Evolutionary conservation across 2,888 invertebrate species (phyloP), one percentile per base, ranked within the genome.

Genomic region (Ceriagrion tenellum): DNA sequence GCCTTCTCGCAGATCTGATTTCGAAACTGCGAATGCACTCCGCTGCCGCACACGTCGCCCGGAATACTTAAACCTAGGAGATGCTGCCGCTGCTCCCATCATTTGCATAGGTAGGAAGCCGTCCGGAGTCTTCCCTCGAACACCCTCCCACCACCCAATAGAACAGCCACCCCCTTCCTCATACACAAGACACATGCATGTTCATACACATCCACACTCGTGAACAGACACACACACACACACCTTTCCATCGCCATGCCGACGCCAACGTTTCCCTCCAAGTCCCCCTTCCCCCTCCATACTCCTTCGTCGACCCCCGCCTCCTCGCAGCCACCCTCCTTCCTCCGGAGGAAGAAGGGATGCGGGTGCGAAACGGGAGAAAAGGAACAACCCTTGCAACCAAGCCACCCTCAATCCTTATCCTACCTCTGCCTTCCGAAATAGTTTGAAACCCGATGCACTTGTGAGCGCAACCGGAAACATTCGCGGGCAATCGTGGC

Each of bases 51-150:
- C 69, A 63, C 93, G 93, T 93, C 93, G 93, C 93, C 63, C 69
- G 93, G 93, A 93, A 93, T 93, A 93, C 69, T 93, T 74, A 93
- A 93, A 93, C 93, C 93, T 47, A 93, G 93, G 59, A 93, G 93
- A 93, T 69, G 30, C 81, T n/a, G 81, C 81, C n/a, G 69, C 81
- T 16, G 93, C 93, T 93, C 93, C 69, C 69, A 93, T 93, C 93
- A 93, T 93, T 93, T 93, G 93, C 93, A 93, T 93, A 93, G 93
- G 69, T 93, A 93, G 93, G 93, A 93, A 93, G 69, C 93, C 81
- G 81, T 35, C 81, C 81, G 30, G 81, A 81, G 93, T 93, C 93
- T 63, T 69, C 93, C n/a, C 93, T 47, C 69, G 63, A 47, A 93
- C 40, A 93, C 47, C 93, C 69, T 47, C 47, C 91, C 35, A 26